Conservation (phyloP, 2,113 vertebrate species). For the Peromyscus leucopus region DNA sequence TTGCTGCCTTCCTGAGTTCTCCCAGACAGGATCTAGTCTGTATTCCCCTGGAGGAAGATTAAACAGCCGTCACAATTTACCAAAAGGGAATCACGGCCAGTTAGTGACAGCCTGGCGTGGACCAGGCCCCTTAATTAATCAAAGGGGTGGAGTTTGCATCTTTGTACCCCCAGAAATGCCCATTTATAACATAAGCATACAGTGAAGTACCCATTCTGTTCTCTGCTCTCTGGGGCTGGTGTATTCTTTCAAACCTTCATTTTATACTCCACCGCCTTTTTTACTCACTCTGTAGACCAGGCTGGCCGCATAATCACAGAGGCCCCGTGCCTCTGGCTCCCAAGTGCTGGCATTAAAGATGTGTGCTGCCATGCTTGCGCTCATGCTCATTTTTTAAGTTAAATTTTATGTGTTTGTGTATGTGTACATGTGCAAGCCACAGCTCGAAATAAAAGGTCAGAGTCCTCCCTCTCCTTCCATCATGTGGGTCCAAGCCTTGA, state of each 20-base stretch:
- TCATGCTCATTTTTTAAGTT: not conserved
- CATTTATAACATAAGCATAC: not conserved
- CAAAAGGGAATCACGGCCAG: not conserved
- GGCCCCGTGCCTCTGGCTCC: not conserved
- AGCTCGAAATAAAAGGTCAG: not conserved
- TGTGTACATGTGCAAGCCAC: not conserved
- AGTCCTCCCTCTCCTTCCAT: no score
- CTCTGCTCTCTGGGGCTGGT: not conserved
- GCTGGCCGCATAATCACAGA: not conserved
- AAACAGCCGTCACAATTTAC: not conserved
- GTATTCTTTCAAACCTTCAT: not conserved
- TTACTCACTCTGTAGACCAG: not conserved
- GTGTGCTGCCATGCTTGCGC: not conserved
- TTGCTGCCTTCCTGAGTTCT: not conserved
- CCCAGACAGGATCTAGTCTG: not conserved
- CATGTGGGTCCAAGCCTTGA: not conserved
- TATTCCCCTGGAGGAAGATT: not conserved
- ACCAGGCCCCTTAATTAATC: not conserved
- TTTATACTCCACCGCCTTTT: not conserved
- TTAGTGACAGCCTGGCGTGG: not conserved
- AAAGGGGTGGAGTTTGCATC: not conserved
- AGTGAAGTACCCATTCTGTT: not conserved
- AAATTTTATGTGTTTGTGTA: not conserved
- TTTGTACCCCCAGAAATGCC: not conserved
- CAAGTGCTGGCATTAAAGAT: not conserved